Conservation (phyloP, 1,140 invertebrate species). For the Aricia agestis region DNA sequence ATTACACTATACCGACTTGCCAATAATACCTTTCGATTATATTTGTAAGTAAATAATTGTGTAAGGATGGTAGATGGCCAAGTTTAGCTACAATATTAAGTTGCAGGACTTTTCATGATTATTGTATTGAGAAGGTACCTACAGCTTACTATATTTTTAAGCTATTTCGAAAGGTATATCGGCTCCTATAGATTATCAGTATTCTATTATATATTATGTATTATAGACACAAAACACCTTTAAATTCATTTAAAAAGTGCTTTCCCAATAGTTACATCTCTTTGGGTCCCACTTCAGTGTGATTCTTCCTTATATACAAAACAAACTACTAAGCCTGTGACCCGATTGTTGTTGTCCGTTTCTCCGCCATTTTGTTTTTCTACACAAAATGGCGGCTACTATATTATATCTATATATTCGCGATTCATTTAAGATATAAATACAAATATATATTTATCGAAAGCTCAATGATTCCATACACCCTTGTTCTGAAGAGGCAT, state of each 20-base stretch:
- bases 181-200: not conserved
- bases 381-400: slow-evolving; percentile 31
- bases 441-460: slow-evolving; percentile 59
- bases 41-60: not conserved
- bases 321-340: slow-evolving; percentile 18
- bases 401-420: slow-evolving; percentile 29
- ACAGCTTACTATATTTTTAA: not conserved
- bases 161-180: slow-evolving; percentile 10
- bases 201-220: slow-evolving; percentile 42
- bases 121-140: not conserved
- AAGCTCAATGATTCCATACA: slow-evolving; percentile 69
- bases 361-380: slow-evolving; percentile 29
- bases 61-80: not conserved
- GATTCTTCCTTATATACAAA: slow-evolving; percentile 21
- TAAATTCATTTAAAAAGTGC: slow-evolving; percentile 34
- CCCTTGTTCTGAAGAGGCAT: slow-evolving; percentile 60
- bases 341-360: slow-evolving; percentile 26
- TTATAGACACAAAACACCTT: slow-evolving; percentile 56
- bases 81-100: not conserved
- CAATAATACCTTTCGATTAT: slow-evolving; percentile 19
- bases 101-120: not conserved
- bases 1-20: slow-evolving; percentile 41
- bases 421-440: slow-evolving; percentile 40
- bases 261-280: slow-evolving; percentile 40
- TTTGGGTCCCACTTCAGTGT: slow-evolving; percentile 51